These are phyloP conservation scores for Brotula barbata DNA, from an alignment of 2,797 vertebrate genomes.

Conservation along the genomic window DNA sequence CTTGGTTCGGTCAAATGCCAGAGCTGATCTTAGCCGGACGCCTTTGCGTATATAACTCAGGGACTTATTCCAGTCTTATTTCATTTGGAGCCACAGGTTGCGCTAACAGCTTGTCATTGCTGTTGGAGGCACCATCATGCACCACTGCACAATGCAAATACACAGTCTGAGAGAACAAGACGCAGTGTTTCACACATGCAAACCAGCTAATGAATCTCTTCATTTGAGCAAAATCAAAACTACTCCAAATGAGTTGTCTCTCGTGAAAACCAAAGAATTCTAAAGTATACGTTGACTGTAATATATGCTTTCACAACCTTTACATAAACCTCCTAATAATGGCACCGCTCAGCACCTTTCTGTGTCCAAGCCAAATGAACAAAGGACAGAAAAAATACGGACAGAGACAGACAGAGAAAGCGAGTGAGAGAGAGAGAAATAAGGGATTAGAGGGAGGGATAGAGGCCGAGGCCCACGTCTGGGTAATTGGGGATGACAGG, in stretches of 20 bases:
- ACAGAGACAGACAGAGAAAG: too few species aligned
- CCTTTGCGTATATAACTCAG: too few species aligned
- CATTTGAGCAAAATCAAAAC: neutral
- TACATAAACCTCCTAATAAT: slow-evolving; percentile 42
- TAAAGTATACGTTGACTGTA: slow-evolving; percentile 13
- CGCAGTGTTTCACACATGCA: neutral
- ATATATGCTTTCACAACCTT: slow-evolving; percentile 33
- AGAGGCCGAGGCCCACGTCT: slow-evolving; percentile 61
- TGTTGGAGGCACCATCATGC: neutral
- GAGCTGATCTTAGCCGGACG: too few species aligned
- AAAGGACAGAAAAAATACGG: slow-evolving; percentile 2
- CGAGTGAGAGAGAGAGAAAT: slow-evolving; percentile 43
- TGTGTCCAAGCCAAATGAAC: slow-evolving; percentile 34
- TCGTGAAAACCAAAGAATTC: slow-evolving; percentile 2
- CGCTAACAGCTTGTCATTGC: slow-evolving; percentile 1
- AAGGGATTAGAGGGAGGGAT: slow-evolving; percentile 62
- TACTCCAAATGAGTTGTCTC: slow-evolving; percentile 3
- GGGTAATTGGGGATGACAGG: slow-evolving; percentile 73
- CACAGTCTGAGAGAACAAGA: too few species aligned
- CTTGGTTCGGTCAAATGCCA: too few species aligned
- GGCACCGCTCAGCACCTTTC: slow-evolving; percentile 17
- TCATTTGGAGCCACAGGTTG: neutral
- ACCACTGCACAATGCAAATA: too few species aligned
- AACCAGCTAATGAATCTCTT: neutral
- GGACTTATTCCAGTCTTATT: too few species aligned